Percentiles rank a stretch among this genome's conserved stretches.
These are phyloP conservation scores for Dermochelys coriacea DNA, from an alignment of 2,797 vertebrate genomes.

Conservation along the genomic window DNA sequence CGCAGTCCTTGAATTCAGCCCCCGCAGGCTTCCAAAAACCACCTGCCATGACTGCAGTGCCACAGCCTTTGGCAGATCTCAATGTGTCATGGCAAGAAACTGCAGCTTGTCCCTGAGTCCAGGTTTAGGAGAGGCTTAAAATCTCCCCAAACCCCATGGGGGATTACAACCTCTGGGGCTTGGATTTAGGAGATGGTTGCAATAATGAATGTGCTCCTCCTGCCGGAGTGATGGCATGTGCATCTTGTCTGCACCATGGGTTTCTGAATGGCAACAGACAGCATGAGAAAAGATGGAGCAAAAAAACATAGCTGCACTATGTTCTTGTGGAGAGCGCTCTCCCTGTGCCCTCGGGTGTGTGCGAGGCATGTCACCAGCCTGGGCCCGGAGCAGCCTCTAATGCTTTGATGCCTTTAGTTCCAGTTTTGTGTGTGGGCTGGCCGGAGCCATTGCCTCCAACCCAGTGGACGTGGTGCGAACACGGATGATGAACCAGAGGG, in stretches of 20 bases:
- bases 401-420: conserved; percentile 80
- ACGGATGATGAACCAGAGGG: conserved; percentile 98
- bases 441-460: conserved; percentile 96
- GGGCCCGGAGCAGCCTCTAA: not conserved
- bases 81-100: not conserved
- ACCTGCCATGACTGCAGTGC: not conserved
- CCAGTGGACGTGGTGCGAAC: conserved; percentile 96
- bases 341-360: not conserved
- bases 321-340: rapidly evolving
- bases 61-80: not conserved
- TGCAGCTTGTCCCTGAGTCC: not conserved
- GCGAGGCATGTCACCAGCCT: not conserved
- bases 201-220: not conserved
- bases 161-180: not conserved
- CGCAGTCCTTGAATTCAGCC: not conserved
- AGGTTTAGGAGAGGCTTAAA: not conserved
- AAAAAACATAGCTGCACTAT: rapidly evolving
- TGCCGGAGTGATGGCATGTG: not conserved
- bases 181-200: not conserved
- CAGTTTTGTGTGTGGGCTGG: conserved; percentile 94
- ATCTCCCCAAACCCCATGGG: rapidly evolving
- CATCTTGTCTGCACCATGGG: rapidly evolving
- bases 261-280: not conserved
- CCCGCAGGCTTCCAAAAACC: not conserved
- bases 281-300: not conserved